These are phyloP conservation scores for Ditylenchus weischeri DNA, from an alignment of 2,888 invertebrate genomes.

Conservation along the genomic window DNA sequence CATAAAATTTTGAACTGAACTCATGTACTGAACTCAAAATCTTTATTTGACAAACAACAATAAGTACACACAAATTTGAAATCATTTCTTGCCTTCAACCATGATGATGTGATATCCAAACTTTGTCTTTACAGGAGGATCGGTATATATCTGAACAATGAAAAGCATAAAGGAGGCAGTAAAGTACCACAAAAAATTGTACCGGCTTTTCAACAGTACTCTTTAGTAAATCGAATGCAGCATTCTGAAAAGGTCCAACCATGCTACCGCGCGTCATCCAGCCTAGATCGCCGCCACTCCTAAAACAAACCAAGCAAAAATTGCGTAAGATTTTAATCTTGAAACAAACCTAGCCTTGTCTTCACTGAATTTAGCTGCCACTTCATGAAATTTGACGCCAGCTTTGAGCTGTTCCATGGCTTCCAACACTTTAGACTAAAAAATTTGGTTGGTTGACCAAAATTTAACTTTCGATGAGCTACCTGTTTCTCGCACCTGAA, in stretches of 20 bases:
- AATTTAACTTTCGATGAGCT: not conserved
- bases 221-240: slow-evolving; percentile 83
- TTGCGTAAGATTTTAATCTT: slow-evolving; percentile 63
- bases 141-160: slow-evolving; percentile 72
- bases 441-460: not conserved
- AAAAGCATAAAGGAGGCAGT: no score
- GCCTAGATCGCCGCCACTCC: slow-evolving; percentile 77
- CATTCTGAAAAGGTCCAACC: slow-evolving; percentile 91
- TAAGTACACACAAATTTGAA: no score
- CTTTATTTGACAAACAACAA: no score
- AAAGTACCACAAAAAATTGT: no score
- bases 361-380: slow-evolving; percentile 89
- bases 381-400: slow-evolving; percentile 93
- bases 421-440: slow-evolving; percentile 80
- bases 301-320: no score
- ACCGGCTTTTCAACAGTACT: slow-evolving; percentile 79
- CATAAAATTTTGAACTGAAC: no score
- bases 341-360: slow-evolving; percentile 73
- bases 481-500: slow-evolving; percentile 81
- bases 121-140: slow-evolving; percentile 96
- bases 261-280: slow-evolving; percentile 99
- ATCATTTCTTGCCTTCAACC: slow-evolving; percentile 95
- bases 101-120: slow-evolving; percentile 99
- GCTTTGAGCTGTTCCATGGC: slow-evolving; percentile 92
- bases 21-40: no score